Base-by-base conservation (phyloP, 2,888 invertebrate genomes). In the Hypselothyrea guttata region DNA sequence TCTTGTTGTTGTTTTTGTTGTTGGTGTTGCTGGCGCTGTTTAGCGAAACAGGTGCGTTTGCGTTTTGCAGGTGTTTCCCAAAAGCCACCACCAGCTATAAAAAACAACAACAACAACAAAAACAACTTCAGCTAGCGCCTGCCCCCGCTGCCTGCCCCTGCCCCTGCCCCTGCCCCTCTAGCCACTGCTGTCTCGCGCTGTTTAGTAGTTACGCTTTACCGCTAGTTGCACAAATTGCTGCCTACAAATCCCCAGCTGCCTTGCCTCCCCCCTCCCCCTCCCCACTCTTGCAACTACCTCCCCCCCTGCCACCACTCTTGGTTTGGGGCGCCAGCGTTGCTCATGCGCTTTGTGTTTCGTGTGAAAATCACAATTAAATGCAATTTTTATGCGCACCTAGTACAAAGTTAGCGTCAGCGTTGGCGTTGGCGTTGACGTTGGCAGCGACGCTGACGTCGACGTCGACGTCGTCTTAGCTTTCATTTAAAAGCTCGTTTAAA, bases 341-440 rank as follows among this genome's bases (percentile, higher is more conserved):
- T 65, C 73, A 72, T 82, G 79, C 76, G 83, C 84, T 75, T 81
- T 76, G 75, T 78, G 65, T 70, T 86, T 87, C 87, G 86, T 87
- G 87, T 87, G 87, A 88, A 88, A 88, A 87, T 88, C 81, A 81
- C 86, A 87, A 87, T 87, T 87, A 87, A 87, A 85, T 87, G 87
- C 81, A 72, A 84, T 86, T 86, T 84, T 83, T 84, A 76, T 78
- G 78, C 75, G 81, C 78, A 81, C 84, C 81, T 78, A n/a, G n/a
- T n/a, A 71, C 77, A 65, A 68, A 82, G 70, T 63, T 64, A 59
- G 35, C 52, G 46, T 53, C 45, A 47, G 47, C 37, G 13, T 30
- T 28, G 27, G 8, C 18, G 40, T 27, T 18, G 62, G 15, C 41
- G 38, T 28, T 34, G 34, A 11, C 34, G 41, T 31, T 12, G n/a